These are phyloP conservation scores for Latheticus oryzae DNA, from an alignment of 2,888 invertebrate species.

Conservation along the genomic window DNA sequence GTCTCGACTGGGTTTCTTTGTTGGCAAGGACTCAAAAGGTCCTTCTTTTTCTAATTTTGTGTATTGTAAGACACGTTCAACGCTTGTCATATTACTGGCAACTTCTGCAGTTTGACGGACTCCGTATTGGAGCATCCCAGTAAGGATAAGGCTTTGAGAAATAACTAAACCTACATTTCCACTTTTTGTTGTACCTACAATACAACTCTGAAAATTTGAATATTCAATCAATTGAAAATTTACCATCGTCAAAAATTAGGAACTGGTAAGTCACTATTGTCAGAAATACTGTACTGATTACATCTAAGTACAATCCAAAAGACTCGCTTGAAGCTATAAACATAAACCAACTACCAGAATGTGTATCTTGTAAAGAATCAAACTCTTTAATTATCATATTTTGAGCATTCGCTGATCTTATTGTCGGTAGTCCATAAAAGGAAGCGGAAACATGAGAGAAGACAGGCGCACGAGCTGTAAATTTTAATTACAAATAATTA, in stretches of 20 bases:
- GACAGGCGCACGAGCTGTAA: slow-evolving; percentile 85
- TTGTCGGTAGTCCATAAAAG: slow-evolving; percentile 86
- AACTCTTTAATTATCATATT: slow-evolving; percentile 80
- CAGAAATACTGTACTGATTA: slow-evolving; percentile 74
- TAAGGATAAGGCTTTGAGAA: slow-evolving; percentile 78
- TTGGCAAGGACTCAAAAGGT: slow-evolving; percentile 71
- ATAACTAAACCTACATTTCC: slow-evolving; percentile 80
- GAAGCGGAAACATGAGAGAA: slow-evolving; percentile 92
- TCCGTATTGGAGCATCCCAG: slow-evolving; percentile 85
- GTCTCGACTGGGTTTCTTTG: slow-evolving; percentile 66
- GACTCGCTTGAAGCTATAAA: slow-evolving; percentile 72
- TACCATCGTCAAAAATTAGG: slow-evolving; percentile 71
- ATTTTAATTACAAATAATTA: slow-evolving; percentile 17
- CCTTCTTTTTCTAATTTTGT: slow-evolving; percentile 79
- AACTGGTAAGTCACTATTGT: slow-evolving; percentile 74
- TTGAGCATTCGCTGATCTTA: slow-evolving; percentile 82
- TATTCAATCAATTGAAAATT: slow-evolving; percentile 54
- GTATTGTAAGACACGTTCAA: slow-evolving; percentile 85
- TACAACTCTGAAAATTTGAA: slow-evolving; percentile 11
- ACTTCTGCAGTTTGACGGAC: slow-evolving; percentile 84
- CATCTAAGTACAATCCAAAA: slow-evolving; percentile 75
- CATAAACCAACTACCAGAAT: slow-evolving; percentile 74
- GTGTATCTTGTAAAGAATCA: slow-evolving; percentile 77
- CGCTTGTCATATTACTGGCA: slow-evolving; percentile 82
- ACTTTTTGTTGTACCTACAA: slow-evolving; percentile 69